Base-by-base conservation (phyloP, 2,113 vertebrate species). In the Antechinus stuartii region DNA sequence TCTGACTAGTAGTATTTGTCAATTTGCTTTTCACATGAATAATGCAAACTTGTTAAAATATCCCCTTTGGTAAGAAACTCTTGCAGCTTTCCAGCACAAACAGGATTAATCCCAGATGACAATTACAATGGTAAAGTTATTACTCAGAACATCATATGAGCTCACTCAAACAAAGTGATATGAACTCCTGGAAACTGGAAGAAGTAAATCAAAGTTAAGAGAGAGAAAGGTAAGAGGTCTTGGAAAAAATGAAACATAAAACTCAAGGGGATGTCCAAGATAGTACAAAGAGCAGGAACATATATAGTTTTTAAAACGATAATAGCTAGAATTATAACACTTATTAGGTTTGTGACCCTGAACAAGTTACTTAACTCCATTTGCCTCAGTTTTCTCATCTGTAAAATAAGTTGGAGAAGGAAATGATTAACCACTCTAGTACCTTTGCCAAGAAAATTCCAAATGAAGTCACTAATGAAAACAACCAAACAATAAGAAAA, bases 81-180 rank as follows among this genome's bases (percentile, higher is more conserved):
- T 42, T 22, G 3, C 46, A 90, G 93, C 27, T 92, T 91, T 52
- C 27, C 91, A 52, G 90, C n/a, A 93, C 50, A 95, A 93, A 54
- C 25, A 90, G 57, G n/a, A 96, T 89, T 89, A 68, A 68, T 91
- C 25, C 90, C 7, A 0, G 61, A 50, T 96, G 96, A 97, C 92
- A 96, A 56, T 94, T 24, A 90, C 52, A 61, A 91, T 30, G 90
- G 26, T 54, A 54, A 42, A 95, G 46, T 47, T 46, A 56, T 91
- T 92, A 57, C 52, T 91, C 76, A 95, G 57, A 94, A 91, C n/a
- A 92, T 90, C 92, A 90, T 53, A 49, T 92, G 96, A 94, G 47
- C 25, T 92, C 68, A 91, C 22, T 95, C 94, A 95, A 94, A 93
- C 42, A 49, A 92, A 19, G 54, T 68, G 61, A 92, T 54, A 84